A percentile compares a stretch with the other conserved stretches of the same genome.
Evolutionary conservation across 1,140 invertebrate genomes (phyloP).

Genomic region (Bathynomus jamesi): DNA sequence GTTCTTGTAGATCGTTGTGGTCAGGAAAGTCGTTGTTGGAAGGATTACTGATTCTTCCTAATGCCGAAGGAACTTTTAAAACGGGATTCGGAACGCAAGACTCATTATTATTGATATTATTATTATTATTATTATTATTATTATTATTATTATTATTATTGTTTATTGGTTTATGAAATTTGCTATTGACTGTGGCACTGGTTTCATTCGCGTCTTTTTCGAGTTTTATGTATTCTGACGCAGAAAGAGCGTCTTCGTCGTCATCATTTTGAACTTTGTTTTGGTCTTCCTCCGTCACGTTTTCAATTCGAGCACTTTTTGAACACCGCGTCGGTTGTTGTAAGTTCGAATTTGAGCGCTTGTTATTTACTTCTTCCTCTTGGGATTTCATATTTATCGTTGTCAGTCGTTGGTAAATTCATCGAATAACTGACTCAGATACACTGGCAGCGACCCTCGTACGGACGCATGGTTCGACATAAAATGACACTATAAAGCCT

Average conservation of each 20-base stretch:
- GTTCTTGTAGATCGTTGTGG: conserved; percentile 25
- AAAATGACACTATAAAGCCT: too few species aligned
- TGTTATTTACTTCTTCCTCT: too few species aligned
- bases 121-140: neutral
- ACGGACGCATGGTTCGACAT: too few species aligned
- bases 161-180: too few species aligned
- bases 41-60: conserved; percentile 10
- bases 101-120: neutral
- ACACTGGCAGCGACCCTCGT: too few species aligned
- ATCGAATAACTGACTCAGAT: too few species aligned
- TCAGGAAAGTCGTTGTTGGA: conserved; percentile 23
- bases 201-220: neutral
- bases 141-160: neutral
- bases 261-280: neutral
- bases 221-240: neutral
- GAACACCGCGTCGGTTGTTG: too few species aligned
- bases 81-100: conserved; percentile 7
- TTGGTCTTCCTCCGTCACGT: neutral
- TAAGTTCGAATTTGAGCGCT: too few species aligned
- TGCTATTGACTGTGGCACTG: neutral
- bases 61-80: conserved; percentile 23
- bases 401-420: too few species aligned
- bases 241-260: too few species aligned
- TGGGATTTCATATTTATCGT: too few species aligned
- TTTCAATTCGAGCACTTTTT: neutral